Percentiles rank a stretch among this genome's conserved stretches.
These are phyloP conservation scores for Odontocerum albicorne DNA, from an alignment of 2,888 invertebrate species.

Conservation along the genomic window DNA sequence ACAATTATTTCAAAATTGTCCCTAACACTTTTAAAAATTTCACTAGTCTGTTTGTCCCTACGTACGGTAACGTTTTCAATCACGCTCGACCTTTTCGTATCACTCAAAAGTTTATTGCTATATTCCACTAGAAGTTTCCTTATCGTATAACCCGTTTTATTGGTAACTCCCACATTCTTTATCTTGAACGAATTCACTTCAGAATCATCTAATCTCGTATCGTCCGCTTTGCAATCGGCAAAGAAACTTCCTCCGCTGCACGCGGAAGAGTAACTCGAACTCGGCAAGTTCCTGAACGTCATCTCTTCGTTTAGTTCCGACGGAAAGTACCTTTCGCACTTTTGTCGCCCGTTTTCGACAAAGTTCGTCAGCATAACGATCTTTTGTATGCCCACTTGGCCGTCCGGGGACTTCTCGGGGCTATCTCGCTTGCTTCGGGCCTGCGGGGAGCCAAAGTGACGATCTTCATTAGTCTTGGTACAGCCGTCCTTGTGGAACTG, in stretches of 20 bases:
- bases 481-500: slow-evolving; percentile 41
- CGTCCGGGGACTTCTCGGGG: slow-evolving; percentile 24
- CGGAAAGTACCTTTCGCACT: slow-evolving; percentile 91
- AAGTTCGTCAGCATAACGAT: slow-evolving; percentile 92
- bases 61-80: not conserved
- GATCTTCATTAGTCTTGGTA: slow-evolving; percentile 34
- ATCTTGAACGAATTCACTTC: slow-evolving; percentile 50
- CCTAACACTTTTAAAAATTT: slow-evolving; percentile 28
- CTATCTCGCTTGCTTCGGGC: slow-evolving; percentile 11
- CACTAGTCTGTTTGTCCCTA: not conserved
- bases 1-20: slow-evolving; percentile 26
- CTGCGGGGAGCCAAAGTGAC: slow-evolving; percentile 35
- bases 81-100: not conserved
- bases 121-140: slow-evolving; percentile 51
- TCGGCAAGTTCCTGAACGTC: slow-evolving; percentile 39
- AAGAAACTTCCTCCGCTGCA: slow-evolving; percentile 28
- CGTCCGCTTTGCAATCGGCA: slow-evolving; percentile 30
- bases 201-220: slow-evolving; percentile 35
- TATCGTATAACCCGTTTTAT: slow-evolving; percentile 61
- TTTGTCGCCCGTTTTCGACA: slow-evolving; percentile 79
- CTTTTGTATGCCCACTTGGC: slow-evolving; percentile 50
- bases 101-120: slow-evolving; percentile 26
- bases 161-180: slow-evolving; percentile 57
- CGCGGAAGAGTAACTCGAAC: slow-evolving; percentile 30
- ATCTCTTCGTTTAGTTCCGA: slow-evolving; percentile 54